Conservation (phyloP, 2,113 vertebrate species). For the Sebastes fasciatus region DNA sequence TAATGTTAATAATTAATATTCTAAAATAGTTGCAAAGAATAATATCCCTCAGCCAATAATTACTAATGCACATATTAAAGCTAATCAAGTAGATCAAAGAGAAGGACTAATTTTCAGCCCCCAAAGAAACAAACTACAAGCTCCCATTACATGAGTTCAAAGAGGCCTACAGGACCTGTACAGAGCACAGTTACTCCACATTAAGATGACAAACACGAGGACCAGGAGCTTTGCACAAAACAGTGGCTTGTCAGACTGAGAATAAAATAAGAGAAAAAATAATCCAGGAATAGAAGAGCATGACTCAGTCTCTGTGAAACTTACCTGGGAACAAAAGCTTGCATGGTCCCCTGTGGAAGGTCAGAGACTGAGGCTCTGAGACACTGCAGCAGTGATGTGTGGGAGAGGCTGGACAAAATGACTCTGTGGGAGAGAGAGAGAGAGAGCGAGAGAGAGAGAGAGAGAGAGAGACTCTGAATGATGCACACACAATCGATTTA, state of each 20-base stretch:
- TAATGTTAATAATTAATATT: constrained; percentile 16
- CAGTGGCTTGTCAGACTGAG: background rate
- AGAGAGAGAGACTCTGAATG: constrained; percentile 47
- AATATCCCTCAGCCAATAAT: constrained; percentile 40
- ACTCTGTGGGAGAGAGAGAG: constrained; percentile 31
- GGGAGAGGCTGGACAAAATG: constrained; percentile 63
- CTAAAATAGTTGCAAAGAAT: constrained; percentile 32
- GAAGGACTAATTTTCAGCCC: constrained; percentile 7
- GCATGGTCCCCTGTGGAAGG: constrained; percentile 77
- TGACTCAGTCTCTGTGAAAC: constrained; percentile 43
- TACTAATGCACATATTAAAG: constrained; percentile 33
- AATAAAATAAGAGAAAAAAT: background rate
- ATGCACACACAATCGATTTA: constrained; percentile 64
- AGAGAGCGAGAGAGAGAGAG: constrained; percentile 36
- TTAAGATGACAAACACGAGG: constrained; percentile 31
- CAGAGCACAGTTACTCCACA: constrained; percentile 3
- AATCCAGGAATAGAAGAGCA: constrained; percentile 27
- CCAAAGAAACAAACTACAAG: constrained; percentile 15
- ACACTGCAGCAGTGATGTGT: constrained; percentile 70
- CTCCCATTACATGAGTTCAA: constrained; percentile 22
- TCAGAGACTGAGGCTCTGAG: constrained; percentile 56
- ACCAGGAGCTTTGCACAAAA: constrained; percentile 12
- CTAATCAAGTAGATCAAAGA: constrained; percentile 20
- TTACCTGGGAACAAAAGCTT: constrained; percentile 81
- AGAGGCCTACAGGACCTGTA: constrained; percentile 40